These are phyloP conservation scores for Hassar affinis DNA, from an alignment of 2,113 vertebrate species.

Conservation along the genomic window DNA sequence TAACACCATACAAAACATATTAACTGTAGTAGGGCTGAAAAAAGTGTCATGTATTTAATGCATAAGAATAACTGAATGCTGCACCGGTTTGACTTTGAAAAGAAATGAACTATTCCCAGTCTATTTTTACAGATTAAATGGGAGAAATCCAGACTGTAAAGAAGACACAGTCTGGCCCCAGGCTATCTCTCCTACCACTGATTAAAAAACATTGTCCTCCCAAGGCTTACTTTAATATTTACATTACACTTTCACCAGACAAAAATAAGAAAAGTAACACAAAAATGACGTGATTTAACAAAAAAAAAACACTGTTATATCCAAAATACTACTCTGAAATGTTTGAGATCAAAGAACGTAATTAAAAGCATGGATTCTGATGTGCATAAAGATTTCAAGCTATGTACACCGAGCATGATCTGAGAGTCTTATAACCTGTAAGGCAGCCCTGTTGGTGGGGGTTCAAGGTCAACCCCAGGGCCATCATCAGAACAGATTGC, in stretches of 20 bases:
- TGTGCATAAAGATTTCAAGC: conserved; percentile 36
- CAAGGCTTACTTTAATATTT: conserved; percentile 25
- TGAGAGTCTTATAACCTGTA: conserved; percentile 25
- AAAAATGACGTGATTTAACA: background rate
- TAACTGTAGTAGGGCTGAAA: background rate
- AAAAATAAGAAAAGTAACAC: conserved; percentile 11
- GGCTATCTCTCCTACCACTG: background rate
- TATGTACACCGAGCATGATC: conserved; percentile 45
- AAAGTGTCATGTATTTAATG: background rate
- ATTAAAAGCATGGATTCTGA: conserved; percentile 8
- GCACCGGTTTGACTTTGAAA: background rate
- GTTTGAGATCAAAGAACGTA: background rate
- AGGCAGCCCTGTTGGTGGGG: conserved; percentile 24
- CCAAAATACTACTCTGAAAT: conserved; percentile 29
- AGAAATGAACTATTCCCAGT: background rate
- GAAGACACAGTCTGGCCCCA: background rate
- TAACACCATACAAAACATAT: background rate
- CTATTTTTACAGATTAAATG: background rate
- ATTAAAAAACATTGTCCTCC: background rate
- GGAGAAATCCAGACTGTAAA: conserved; percentile 11
- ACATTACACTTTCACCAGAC: conserved; percentile 23
- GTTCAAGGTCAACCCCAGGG: conserved; percentile 6
- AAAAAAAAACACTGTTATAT: background rate
- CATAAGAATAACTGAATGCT: background rate
- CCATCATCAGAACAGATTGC: background rate